Evolutionary conservation across 2,113 vertebrate genomes (phyloP), one percentile per base, ranked within the genome.

Genomic region (Myiagra hebetior): DNA sequence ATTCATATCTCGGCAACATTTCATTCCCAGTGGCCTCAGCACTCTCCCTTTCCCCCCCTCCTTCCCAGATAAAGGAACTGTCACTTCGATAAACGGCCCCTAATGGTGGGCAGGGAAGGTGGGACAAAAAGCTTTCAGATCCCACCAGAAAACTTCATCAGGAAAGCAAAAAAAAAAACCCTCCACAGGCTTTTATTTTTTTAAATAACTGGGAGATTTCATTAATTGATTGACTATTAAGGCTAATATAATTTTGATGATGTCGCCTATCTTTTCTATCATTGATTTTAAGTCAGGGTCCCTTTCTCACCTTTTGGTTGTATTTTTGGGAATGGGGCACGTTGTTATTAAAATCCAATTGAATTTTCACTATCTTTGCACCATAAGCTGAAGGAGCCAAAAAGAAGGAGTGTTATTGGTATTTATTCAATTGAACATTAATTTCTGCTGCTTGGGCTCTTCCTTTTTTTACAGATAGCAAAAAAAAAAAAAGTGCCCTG

Each of bases 231-330:
- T 89, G 94, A 95, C 96, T 97, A 94, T 96, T 95, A 96, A 95
- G 76, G 93, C 87, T 97, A 97, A 97, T 97, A 97, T 95, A 95
- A 95, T 95, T 97, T 97, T 97, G 97, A 97, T 97, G 94, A 97
- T 97, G 97, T 97, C 22, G 65, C 96, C 94, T 86, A 96, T 97
- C 94, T 96, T 96, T 94, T 47, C 92, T 73, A 21, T 28, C 91
- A 97, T 97, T 96, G 97, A 97, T 97, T 97, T 97, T 96, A 94
- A 97, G 92, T 86, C 96, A 94, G 73, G 56, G 60, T 70, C 57
- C 60, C 68, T 70, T 88, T 92, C 92, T 95, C 1, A 21, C 80
- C 83, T 89, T 94, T 93, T 72, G 82, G 88, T 86, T 90, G 90
- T 94, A 74, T 93, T 96, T 96, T 97, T 96, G 95, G 95, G 64